Conservation (phyloP, 2,888 invertebrate genomes). For the Melanotus villosus region DNA sequence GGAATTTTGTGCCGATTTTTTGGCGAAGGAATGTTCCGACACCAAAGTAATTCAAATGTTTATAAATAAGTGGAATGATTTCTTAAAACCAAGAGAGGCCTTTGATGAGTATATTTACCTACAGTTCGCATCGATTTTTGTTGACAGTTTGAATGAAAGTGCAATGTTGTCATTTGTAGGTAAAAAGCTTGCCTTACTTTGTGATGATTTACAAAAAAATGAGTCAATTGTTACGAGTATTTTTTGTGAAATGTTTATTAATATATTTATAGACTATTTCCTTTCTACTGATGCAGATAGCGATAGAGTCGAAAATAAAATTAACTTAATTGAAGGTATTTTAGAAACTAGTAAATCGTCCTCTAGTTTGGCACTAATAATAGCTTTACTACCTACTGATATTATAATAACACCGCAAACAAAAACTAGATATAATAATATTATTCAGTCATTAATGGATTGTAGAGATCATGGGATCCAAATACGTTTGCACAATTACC, state of each 20-base stretch:
- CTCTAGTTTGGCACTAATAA: neutral
- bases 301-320: neutral
- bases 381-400: neutral
- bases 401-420: neutral
- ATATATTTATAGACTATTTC: neutral
- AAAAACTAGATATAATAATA: neutral
- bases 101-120: conserved; percentile 30
- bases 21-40: neutral
- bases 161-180: neutral
- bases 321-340: neutral
- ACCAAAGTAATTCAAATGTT: conserved; percentile 14
- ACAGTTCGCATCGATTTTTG: conserved; percentile 21
- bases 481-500: neutral
- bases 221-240: neutral
- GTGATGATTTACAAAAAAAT: neutral
- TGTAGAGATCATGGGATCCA: neutral
- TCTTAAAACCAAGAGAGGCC: conserved; percentile 12
- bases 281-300: neutral
- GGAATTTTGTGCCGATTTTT: conserved; percentile 24
- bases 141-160: neutral
- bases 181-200: neutral
- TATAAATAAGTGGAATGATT: conserved; percentile 9
- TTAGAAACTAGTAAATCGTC: neutral
- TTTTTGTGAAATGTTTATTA: neutral
- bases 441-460: neutral